Evolutionary conservation across 1,140 invertebrate genomes (phyloP), one percentile per base, ranked within the genome.

Genomic region (Trichogramma pretiosum): DNA sequence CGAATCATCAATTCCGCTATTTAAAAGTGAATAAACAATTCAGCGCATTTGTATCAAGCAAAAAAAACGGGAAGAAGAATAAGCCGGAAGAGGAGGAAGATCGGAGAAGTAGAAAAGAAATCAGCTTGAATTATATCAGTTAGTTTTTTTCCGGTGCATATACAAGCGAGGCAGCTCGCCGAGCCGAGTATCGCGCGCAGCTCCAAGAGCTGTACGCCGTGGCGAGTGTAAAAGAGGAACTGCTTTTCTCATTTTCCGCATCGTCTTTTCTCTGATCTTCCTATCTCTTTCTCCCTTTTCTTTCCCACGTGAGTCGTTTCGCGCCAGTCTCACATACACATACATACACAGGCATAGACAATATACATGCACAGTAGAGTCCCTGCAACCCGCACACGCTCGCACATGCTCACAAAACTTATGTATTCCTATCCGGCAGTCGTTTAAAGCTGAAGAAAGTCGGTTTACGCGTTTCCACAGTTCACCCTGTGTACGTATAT

Each of bases 401-500:
- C n/a, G n/a, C n/a, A n/a, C n/a, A n/a, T n/a, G n/a, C n/a, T n/a
- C n/a, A n/a, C n/a, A n/a, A n/a, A n/a, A n/a, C n/a, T n/a, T 62
- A 62, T 48, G 58, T 64, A 62, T 63, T 63, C 61, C 42, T 52
- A 49, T 52, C 49, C 51, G 54, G 60, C 57, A 52, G 24, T 53
- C 45, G 52, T 51, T 43, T 32, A 38, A 16, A 51, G 37, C 34
- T 33, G 44, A 42, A 46, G 49, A 51, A 56, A 63, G 58, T 57
- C 60, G 60, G 62, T 64, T 65, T 65, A 64, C n/a, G 58, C 56
- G 57, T 57, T 50, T 54, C 56, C 46, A 53, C 59, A 40, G 52
- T 51, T n/a, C n/a, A n/a, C n/a, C n/a, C n/a, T n/a, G n/a, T n/a
- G n/a, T n/a, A n/a, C n/a, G n/a, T n/a, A n/a, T n/a, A n/a, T n/a